Evolutionary conservation across 2,888 invertebrate genomes (phyloP).

Genomic region (Smittia sp.): DNA sequence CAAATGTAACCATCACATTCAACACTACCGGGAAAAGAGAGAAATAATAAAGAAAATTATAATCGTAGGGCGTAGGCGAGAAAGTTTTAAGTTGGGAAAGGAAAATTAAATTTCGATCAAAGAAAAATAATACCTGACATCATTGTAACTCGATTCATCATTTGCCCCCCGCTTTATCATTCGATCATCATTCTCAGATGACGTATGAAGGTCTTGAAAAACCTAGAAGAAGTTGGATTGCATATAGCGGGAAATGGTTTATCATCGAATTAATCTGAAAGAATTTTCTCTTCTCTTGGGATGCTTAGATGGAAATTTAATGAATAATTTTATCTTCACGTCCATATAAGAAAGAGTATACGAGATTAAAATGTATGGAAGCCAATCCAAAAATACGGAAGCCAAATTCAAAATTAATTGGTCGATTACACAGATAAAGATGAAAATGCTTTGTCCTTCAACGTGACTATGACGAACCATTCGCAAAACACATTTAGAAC

Average conservation of each 20-base stretch:
- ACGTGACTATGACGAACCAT: no score
- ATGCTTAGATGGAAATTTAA: constrained; percentile 22
- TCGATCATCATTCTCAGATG: constrained; percentile 35
- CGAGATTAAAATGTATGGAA: background rate
- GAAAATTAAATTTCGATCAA: constrained; percentile 8
- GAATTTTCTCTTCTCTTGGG: constrained; percentile 17
- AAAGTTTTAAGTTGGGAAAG: background rate
- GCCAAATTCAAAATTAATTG: constrained; percentile 19
- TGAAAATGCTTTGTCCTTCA: background rate
- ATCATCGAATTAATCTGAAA: constrained; percentile 1
- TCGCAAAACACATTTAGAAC: no score
- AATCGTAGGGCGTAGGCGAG: background rate
- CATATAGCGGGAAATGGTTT: constrained; percentile 11
- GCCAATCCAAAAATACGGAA: constrained; percentile 4
- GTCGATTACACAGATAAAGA: background rate
- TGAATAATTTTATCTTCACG: background rate
- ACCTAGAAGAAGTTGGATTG: constrained; percentile 33
- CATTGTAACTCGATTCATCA: constrained; percentile 29
- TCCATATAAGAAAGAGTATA: background rate
- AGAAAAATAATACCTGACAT: constrained; percentile 39
- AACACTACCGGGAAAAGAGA: constrained; percentile 1
- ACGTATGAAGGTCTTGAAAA: constrained; percentile 34
- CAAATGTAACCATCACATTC: constrained; percentile 33
- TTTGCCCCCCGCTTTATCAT: constrained; percentile 32
- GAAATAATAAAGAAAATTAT: background rate